Base-by-base conservation (phyloP, 2,113 vertebrate species). In the Larimichthys crocea region DNA sequence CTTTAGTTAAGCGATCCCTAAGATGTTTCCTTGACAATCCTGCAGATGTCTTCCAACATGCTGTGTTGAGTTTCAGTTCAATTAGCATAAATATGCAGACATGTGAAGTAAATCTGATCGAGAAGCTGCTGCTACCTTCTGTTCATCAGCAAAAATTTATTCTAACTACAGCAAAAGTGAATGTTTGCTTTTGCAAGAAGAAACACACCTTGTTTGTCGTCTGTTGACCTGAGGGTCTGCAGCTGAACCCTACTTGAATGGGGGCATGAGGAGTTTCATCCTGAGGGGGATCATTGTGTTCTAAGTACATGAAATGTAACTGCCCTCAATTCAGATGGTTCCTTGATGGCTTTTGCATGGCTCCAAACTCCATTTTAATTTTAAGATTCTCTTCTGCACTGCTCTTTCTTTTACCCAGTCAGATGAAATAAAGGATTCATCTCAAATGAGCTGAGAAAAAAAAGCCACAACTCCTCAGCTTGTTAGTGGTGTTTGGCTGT, bases 391-490 rank as follows among this genome's bases (percentile, higher is more conserved):
- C 24, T 52, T 65, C 26, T 52, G 46, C 44, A 3, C 19, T n/a
- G 53, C 44, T 59, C 31, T 44, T 49, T n/a, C n/a, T n/a, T 24
- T 57, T 1, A 56, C 48, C 44, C 48, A 49, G 35, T 3, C 31
- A 44, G 44, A 81, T 48, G 35, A 72, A 64, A 56, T 52, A 55
- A 44, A 62, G 15, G 7, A 40, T 35, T 16, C 3, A 20, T 14
- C 29, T 64, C 24, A 49, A 67, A 59, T n/a, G 26, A 77, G 26
- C 17, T 1, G 6, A 17, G 22, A 35, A 8, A 10, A 10, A 48
- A 65, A 16, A 44, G 7, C 48, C 67, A 57, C n/a, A 31, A 44
- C 44, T 67, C 53, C 22, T 44, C n/a, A 22, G 42, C 77, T 65
- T 26, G 22, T 76, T 71, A 53, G 60, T 17, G 46, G 16, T 56